Evolutionary conservation across 2,797 vertebrate genomes (phyloP), one percentile per base, ranked within the genome.

Genomic region (Cottoperca gobio): DNA sequence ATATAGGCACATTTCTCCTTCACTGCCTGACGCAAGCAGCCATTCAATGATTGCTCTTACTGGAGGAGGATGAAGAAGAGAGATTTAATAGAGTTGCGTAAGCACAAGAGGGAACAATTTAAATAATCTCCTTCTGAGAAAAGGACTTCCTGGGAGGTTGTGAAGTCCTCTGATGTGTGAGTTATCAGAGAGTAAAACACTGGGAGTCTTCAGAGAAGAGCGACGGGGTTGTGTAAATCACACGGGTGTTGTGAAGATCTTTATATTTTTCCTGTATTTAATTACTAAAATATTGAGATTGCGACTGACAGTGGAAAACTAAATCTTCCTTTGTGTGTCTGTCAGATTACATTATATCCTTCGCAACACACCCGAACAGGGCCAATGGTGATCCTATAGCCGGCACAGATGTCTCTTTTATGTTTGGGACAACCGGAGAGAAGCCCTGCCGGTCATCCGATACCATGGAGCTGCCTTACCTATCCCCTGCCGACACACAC

Each of bases 341-440:
- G 79, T 81, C 79, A 77, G 83, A 81, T 87, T 74, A 76, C 37
- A 82, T 76, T 75, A 67, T 79, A 64, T 81, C 66, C 73, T 74
- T 53, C 37, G 45, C 52, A 54, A 24, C 58, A 37, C 70, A 55
- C 37, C 19, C 10, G 58, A 17, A 0, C n/a, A 63, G 37, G 31
- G n/a, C 45, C 31, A 37, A 1, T 4, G 26, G 50, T 14, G n/a
- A 53, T 73, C 63, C 3, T 26, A 70, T 69, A 54, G 68, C 43
- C 19, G 24, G 39, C 23, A 73, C 83, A 89, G 82, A 87, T 88
- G 88, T 83, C 87, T 81, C 84, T 83, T 88, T 88, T 86, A 80
- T 86, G 73, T 73, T 64, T 3, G 31, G 37, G 82, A 76, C 81
- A 76, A 75, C 54, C 10, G 52, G 73, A 82, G 70, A 84, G 75